Evolutionary conservation across 2,113 vertebrate genomes (phyloP).

Genomic region (Tor tambroides): DNA sequence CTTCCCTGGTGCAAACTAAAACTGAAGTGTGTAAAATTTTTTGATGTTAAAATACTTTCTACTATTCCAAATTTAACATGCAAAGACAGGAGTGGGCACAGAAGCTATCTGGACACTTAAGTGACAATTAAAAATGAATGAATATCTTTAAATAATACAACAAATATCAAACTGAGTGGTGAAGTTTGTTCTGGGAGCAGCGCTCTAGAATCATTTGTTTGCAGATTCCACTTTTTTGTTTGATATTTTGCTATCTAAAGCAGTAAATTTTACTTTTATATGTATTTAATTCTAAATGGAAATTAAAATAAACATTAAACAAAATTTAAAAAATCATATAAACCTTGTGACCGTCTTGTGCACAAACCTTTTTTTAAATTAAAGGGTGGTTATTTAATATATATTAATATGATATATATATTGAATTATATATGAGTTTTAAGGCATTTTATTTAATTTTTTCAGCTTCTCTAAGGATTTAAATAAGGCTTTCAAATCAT

Average conservation of each 20-base stretch:
- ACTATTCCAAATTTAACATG: neutral
- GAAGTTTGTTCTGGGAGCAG: neutral
- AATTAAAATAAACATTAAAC: too few relatives aligned
- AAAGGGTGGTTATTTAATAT: too few relatives aligned
- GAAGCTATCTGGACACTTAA: neutral
- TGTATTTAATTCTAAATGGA: too few relatives aligned
- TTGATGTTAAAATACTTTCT: neutral
- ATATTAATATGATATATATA: too few relatives aligned
- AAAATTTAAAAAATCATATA: too few relatives aligned
- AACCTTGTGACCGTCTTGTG: too few relatives aligned
- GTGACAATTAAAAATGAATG: neutral
- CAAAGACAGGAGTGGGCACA: neutral
- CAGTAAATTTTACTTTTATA: too few relatives aligned
- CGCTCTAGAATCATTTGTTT: neutral
- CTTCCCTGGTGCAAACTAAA: neutral
- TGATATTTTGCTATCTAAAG: neutral
- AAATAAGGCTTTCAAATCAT: neutral
- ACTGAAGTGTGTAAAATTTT: neutral
- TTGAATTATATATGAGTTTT: too few relatives aligned
- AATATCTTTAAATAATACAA: conserved; percentile 23
- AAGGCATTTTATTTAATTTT: neutral
- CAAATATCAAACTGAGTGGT: neutral
- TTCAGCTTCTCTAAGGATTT: neutral
- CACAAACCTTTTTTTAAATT: too few relatives aligned
- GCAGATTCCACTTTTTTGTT: neutral